phyloP scores from a whole-genome alignment of 2,888 invertebrate genomes.

The Drosophila nigricruria region DNA sequence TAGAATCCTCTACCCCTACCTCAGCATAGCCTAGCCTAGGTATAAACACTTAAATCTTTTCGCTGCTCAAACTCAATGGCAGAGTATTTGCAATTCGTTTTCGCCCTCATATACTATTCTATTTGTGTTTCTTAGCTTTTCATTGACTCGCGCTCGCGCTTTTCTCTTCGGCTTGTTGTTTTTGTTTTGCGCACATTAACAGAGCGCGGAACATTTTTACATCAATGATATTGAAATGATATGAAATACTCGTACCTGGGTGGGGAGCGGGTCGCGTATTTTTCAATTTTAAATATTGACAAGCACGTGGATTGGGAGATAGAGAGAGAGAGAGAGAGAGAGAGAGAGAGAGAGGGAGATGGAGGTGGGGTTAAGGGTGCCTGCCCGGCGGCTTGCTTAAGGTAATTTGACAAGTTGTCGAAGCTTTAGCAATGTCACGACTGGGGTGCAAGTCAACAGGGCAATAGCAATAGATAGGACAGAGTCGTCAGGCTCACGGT shows the following conservation, averaged over 20 bases:
- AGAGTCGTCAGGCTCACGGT: conserved; percentile 9
- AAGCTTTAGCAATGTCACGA: conserved; percentile 73
- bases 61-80: too few relatives aligned
- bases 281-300: conserved; percentile 73
- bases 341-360: not conserved
- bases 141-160: conserved; percentile 61
- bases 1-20: not conserved
- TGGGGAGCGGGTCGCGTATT: conserved; percentile 48
- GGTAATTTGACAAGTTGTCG: conserved; percentile 81
- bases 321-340: conserved; percentile 4
- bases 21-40: not conserved
- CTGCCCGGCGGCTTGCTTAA: conserved; percentile 67
- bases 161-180: conserved; percentile 29
- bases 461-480: conserved; percentile 23
- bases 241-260: conserved; percentile 64
- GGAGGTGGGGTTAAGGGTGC: conserved; percentile 23
- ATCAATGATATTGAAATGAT: conserved; percentile 79
- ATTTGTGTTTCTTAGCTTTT: conserved; percentile 47
- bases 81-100: conserved; percentile 28
- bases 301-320: conserved; percentile 29
- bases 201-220: conserved; percentile 58
- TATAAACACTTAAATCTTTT: not conserved
- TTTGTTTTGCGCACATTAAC: conserved; percentile 57
- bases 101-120: not conserved
- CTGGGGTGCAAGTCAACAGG: conserved; percentile 61